Evolutionary conservation across 2,888 invertebrate genomes (phyloP), one percentile per base, ranked within the genome.

Genomic region (Tachystola acroxantha): DNA sequence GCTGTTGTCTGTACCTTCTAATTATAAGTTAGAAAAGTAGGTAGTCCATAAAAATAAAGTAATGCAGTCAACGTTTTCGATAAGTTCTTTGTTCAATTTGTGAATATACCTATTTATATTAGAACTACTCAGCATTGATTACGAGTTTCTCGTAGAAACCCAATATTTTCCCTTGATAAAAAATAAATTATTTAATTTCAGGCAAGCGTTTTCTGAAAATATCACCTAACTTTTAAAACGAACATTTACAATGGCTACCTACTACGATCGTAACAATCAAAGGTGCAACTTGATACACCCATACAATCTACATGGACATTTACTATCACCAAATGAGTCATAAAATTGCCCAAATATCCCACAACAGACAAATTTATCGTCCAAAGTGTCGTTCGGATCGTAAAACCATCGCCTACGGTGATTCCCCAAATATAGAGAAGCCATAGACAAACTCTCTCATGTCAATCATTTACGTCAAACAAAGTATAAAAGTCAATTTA

Each of bases 391-490:
- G 66, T 64, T 64, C 48, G 79, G 67, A 40, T 71, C 69, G 65
- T 86, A 82, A 84, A 82, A 61, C 57, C 67, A 60, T 75, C 74
- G 56, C 43, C 53, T 53, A 45, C 55, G 50, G 56, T 57, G 48
- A 53, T 53, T 45, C 38, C 40, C 32, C 42, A 44, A 43, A 52
- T 45, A 35, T 45, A 16, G 30, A 19, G 19, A 32, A 22, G n/a
- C 48, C 44, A 55, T 50, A 24, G 24, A 53, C 52, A 48, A 58
- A 50, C 51, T 61, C 64, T 69, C 72, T 68, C 77, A 75, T 75
- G 84, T 87, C 86, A 85, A 86, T 87, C 84, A 84, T 73, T 74
- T 66, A 68, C 56, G 87, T 87, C 86, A 87, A 87, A 87, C 87
- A 86, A 86, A 86, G 68, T 79, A 84, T 86, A 81, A 86, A 86